Evolutionary conservation across 2,888 invertebrate species (phyloP).

Genomic region (Tromatobia lineatoria): DNA sequence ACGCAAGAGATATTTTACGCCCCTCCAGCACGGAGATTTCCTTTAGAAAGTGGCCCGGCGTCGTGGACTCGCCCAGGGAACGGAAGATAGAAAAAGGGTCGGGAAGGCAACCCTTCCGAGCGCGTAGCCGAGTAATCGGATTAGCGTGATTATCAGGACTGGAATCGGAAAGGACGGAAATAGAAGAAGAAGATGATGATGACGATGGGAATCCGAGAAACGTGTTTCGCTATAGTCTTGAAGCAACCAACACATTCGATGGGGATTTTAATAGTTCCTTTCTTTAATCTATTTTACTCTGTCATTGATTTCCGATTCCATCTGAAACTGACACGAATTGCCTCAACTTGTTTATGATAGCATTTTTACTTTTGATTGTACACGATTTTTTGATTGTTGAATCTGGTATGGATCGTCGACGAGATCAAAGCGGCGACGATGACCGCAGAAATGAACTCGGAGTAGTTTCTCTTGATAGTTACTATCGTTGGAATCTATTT

Average conservation of each 20-base stretch:
- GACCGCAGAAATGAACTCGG: conserved; percentile 24
- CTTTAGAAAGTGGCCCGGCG: conserved; percentile 33
- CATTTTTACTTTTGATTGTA: conserved; percentile 1
- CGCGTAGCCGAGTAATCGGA: conserved; percentile 49
- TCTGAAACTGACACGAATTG: conserved; percentile 24
- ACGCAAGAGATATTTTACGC: conserved; percentile 79
- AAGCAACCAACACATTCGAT: not conserved
- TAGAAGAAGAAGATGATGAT: conserved; percentile 8
- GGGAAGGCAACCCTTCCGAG: conserved; percentile 29
- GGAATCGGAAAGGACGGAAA: not conserved
- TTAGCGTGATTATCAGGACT: conserved; percentile 53
- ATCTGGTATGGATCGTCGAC: conserved; percentile 1
- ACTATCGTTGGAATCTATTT: not conserved
- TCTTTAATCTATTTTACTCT: conserved; percentile 7
- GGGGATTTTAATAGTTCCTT: conserved; percentile 5
- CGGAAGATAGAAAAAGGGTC: conserved; percentile 28
- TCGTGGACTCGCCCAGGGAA: conserved; percentile 38
- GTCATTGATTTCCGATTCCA: conserved; percentile 19
- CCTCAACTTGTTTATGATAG: not conserved
- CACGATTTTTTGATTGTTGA: conserved; percentile 19
- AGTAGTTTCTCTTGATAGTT: not conserved
- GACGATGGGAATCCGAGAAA: not conserved
- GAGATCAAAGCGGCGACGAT: conserved; percentile 44
- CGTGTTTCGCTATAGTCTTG: not conserved
- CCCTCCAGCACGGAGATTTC: conserved; percentile 36